Base-by-base conservation (phyloP, 1,140 invertebrate genomes). In the Leucophenga varia region DNA sequence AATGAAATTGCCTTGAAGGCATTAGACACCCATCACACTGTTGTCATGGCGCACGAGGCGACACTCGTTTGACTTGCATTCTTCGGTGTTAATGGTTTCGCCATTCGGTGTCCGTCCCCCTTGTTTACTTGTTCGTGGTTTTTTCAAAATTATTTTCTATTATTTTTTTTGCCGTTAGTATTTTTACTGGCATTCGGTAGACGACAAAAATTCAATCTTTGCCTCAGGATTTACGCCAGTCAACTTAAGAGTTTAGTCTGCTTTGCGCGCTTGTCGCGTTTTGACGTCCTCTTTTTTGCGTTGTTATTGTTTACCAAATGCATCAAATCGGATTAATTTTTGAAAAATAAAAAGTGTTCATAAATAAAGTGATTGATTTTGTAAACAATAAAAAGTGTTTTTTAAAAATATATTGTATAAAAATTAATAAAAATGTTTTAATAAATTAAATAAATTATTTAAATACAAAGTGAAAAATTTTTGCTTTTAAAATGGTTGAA, bases 201-300 rank as follows among this genome's bases (percentile, higher is more conserved):
- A 25, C 5, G 22, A 25, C 22, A 25, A 25, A 10, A 57, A 54
- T 67, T 67, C 56, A 67, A 67, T 67, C 63, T 57, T 67, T 47
- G 47, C 47, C 56, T 56, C 44, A 42, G 54, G 36, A 52, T 58
- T 59, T 55, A n/a, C n/a, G n/a, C n/a, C n/a, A n/a, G n/a, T n/a
- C n/a, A n/a, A n/a, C n/a, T n/a, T n/a, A n/a, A 67, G 63, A 50
- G 54, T 67, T 64, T 63, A 70, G 67, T 70, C 61, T 65, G 67
- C 63, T 63, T 67, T 70, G 67, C 67, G 67, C 67, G 67, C 68
- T 71, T 67, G 67, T 63, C 67, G 67, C 61, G 67, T 61, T 64
- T 67, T 58, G 65, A 70, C 56, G 61, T 70, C 18, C 9, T 35
- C 13, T 6, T n/a, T 10, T 25, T 25, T 25, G 22, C 10, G 22